Evolutionary conservation across 1,140 invertebrate genomes (phyloP).

Genomic region (Geopemphigus sp.): DNA sequence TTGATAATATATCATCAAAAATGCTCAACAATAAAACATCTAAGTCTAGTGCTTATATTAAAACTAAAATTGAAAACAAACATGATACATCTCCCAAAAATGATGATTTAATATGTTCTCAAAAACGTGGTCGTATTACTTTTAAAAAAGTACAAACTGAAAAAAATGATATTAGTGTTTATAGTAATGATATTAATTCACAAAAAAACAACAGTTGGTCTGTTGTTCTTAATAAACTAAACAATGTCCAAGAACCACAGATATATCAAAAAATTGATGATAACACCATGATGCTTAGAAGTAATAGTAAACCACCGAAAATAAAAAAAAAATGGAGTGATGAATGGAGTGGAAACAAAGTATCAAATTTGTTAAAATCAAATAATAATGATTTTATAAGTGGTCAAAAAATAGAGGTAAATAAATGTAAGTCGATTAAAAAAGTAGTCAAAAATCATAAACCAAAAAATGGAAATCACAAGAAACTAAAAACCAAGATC

Average conservation of each 20-base stretch:
- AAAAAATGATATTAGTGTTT: neutral
- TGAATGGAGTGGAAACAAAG: neutral
- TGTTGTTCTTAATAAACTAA: neutral
- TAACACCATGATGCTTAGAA: neutral
- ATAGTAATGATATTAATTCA: neutral
- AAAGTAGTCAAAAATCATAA: neutral
- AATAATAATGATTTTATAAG: neutral
- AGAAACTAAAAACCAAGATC: neutral
- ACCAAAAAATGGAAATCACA: neutral
- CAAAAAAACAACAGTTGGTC: neutral
- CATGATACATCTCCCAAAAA: neutral
- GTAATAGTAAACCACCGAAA: slow-evolving; percentile 6
- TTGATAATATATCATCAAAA: neutral
- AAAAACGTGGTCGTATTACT: neutral
- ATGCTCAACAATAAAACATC: neutral
- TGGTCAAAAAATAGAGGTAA: neutral
- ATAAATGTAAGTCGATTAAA: neutral
- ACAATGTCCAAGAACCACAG: neutral
- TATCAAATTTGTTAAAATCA: neutral
- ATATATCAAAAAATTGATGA: neutral
- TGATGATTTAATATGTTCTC: neutral
- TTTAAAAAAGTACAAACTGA: neutral
- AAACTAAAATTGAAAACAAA: neutral
- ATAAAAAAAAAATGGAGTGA: slow-evolving; percentile 24
- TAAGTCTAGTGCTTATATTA: neutral